phyloP scores from a whole-genome alignment of 2,797 vertebrate genomes.

The Crypturellus tataupa region DNA sequence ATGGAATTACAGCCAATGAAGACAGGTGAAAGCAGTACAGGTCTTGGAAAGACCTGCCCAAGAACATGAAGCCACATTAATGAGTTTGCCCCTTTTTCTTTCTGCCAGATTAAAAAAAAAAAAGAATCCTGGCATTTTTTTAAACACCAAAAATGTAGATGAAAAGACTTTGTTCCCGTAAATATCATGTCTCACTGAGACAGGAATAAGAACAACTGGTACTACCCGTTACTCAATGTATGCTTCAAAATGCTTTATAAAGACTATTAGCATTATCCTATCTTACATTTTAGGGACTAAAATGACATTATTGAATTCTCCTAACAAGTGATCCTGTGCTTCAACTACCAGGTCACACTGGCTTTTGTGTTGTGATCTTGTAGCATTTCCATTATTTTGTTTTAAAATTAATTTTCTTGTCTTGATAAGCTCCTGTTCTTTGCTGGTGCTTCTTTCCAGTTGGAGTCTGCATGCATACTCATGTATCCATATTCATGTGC shows the following conservation, averaged over 20 bases:
- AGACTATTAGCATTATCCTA: neutral
- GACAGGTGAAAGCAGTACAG: neutral
- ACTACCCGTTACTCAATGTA: neutral
- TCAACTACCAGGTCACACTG: neutral
- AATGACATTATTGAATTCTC: fast-evolving
- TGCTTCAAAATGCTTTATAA: neutral
- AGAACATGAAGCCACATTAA: neutral
- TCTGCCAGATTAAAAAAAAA: neutral
- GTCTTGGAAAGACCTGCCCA: neutral
- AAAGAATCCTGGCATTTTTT: neutral
- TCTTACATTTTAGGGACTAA: neutral
- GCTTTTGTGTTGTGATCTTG: neutral
- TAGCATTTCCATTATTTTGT: neutral
- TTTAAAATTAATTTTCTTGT: neutral
- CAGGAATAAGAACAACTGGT: neutral
- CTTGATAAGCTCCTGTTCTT: neutral
- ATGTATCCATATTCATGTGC: too few species aligned
- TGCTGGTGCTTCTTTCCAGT: neutral
- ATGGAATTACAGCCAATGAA: neutral
- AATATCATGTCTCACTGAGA: neutral
- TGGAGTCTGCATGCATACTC: neutral
- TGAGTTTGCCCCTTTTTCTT: neutral
- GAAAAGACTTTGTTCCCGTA: neutral
- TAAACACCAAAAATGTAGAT: neutral
- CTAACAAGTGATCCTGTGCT: neutral